Base-by-base conservation (phyloP, 2,888 invertebrate species). In the Melinaea marsaeus region DNA sequence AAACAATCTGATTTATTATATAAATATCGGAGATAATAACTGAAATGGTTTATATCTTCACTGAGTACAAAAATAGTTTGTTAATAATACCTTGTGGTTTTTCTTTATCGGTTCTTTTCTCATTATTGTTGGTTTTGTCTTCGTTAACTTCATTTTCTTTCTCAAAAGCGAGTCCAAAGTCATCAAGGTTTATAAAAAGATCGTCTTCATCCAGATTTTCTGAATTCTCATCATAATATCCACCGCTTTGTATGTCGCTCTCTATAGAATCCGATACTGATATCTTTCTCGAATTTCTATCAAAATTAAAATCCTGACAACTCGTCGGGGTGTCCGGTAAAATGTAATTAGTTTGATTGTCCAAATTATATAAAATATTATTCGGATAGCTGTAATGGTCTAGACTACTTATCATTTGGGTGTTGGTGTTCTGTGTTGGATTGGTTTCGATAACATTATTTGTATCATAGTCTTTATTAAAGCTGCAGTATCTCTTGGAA, bases 361-460 rank as follows among this genome's bases (percentile, higher is more conserved):
- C 87, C 64, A 90, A 74, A 72, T 88, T 89, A 47, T 85, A 84
- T 2, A 90, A 73, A 60, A 90, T 83, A 59, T 91, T 91, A 61
- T 90, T 89, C 0, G 90, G 89, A 70, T 91, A 90, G 66, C 90
- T 90, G 60, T 87, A 91, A 62, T 86, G 86, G 62, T 90, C 91
- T 65, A 91, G 66, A 70, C 83, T 91, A 65, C 81, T 79, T n/a
- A 81, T 78, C 2, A 82, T 63, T 63, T 77, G 69, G 35, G 69
- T 69, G 61, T 73, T 60, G 67, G 66, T 71, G 69, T 64, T 70
- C 73, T 59, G 69, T 47, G 69, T 71, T 71, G 54, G 67, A 72
- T 60, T 75, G 68, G 62, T 54, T 42, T 72, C 71, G 55, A 76
- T 75, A 13, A 45, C 45, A 45, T 65, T 66, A 60, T 75, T 66